These are phyloP conservation scores for Montipora capricornis DNA, from an alignment of 64 coral and sea anemone genomes.

Conservation along the genomic window DNA sequence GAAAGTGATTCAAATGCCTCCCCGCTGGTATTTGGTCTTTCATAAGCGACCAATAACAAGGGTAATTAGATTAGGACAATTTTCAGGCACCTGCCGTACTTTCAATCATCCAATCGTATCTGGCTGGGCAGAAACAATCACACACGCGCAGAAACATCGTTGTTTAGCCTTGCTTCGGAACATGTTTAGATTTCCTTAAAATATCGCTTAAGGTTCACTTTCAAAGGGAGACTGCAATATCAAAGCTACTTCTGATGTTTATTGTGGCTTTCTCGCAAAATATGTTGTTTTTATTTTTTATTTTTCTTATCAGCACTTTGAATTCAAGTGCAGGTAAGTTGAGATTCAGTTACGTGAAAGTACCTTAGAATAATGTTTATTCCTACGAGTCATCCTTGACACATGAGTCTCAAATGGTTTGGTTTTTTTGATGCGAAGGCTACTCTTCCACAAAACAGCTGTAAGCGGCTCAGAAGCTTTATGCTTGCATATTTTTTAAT, in stretches of 20 bases:
- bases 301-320: neutral
- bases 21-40: neutral
- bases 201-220: too few relatives aligned
- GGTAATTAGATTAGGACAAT: neutral
- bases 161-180: neutral
- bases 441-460: neutral
- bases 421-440: neutral
- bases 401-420: neutral
- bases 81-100: neutral
- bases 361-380: neutral
- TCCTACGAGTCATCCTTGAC: neutral
- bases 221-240: neutral
- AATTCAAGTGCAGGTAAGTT: slow-evolving; percentile 32
- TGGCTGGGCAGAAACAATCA: neutral
- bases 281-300: neutral
- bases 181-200: neutral
- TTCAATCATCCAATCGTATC: neutral
- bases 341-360: too few relatives aligned
- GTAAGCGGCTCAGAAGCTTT: neutral
- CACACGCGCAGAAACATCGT: neutral
- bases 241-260: neutral
- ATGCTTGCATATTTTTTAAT: neutral
- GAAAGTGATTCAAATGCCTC: neutral
- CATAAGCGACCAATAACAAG: neutral
- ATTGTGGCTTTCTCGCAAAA: neutral